These are phyloP conservation scores for Pangasius sanitwongsei DNA, from an alignment of 2,797 vertebrate genomes.

Conservation along the genomic window DNA sequence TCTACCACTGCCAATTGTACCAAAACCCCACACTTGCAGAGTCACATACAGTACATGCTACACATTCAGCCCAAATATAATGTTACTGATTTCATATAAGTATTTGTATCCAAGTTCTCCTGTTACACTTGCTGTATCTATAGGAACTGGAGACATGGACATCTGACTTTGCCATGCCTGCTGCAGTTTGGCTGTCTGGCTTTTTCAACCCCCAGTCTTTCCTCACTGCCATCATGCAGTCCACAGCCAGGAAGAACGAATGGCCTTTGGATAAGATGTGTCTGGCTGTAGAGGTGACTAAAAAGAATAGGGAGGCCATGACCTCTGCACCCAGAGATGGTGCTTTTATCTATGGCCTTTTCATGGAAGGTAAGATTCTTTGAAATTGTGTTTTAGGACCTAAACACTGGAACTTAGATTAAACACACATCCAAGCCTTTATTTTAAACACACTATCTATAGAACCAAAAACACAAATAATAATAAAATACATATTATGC, in stretches of 20 bases:
- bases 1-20: not conserved
- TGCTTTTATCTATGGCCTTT: constrained; percentile 86
- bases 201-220: constrained; percentile 96
- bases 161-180: constrained; percentile 83
- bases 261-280: constrained; percentile 93
- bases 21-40: not conserved
- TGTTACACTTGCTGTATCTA: constrained; percentile 80
- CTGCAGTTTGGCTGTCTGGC: constrained; percentile 86
- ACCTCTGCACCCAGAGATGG: constrained; percentile 85
- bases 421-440: not conserved
- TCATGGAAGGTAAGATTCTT: constrained; percentile 83
- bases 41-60: not conserved
- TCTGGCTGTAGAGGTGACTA: constrained; percentile 90
- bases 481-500: not conserved
- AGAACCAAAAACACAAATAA: not conserved
- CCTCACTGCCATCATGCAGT: constrained; percentile 94
- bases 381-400: not conserved
- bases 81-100: constrained; percentile 74
- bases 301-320: constrained; percentile 87
- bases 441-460: not conserved
- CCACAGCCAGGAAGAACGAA: constrained; percentile 80
- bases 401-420: not conserved
- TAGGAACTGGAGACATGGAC: constrained; percentile 87
- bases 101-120: not conserved
- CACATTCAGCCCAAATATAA: not conserved